Evolutionary conservation across 2,113 vertebrate genomes (phyloP), one percentile per base, ranked within the genome.

Genomic region (Lipophrys pholis): DNA sequence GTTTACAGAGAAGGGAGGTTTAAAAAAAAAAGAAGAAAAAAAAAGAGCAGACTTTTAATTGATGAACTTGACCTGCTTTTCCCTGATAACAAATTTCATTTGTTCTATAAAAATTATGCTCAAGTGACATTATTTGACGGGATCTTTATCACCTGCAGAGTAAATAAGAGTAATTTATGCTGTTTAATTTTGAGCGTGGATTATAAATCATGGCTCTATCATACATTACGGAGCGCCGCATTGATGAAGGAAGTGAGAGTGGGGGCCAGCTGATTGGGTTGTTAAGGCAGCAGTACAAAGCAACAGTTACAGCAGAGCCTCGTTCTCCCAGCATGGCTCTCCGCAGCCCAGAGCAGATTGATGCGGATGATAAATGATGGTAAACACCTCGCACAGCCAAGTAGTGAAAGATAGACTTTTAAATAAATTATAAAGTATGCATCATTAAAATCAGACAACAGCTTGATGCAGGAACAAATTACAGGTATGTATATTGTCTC

Each of bases 161-260:
- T 94, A 94, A 94, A 94, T 94, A 94, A 93, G 91, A 93, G 90
- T 93, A 92, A 94, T 94, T 94, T 92, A 94, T 94, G 91, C 93
- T 89, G 91, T 87, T 93, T 93, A 91, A 93, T 94, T 92, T 87
- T 89, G 85, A 91, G 86, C 87, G 40, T 70, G 84, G 73, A 78
- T 83, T 87, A 94, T 94, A 93, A 94, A 94, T 94, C 93, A 94
- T 21, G 5, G 70, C 81, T 77, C 78, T 83, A 86, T 89, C 86
- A 76, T 90, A 90, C 82, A 87, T 93, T 91, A 93, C 58, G 56
- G 78, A 52, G 84, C 81, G 56, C 21, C 56, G 78, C 83, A 80
- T 89, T 93, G 91, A 92, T 91, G 89, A 91, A 86, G 84, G 86
- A 68, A 89, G 87, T 76, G 87, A 84, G 80, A 52, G 67, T 46